These are phyloP conservation scores for Strix occidentalis DNA, from an alignment of 2,797 vertebrate species.

Conservation along the genomic window DNA sequence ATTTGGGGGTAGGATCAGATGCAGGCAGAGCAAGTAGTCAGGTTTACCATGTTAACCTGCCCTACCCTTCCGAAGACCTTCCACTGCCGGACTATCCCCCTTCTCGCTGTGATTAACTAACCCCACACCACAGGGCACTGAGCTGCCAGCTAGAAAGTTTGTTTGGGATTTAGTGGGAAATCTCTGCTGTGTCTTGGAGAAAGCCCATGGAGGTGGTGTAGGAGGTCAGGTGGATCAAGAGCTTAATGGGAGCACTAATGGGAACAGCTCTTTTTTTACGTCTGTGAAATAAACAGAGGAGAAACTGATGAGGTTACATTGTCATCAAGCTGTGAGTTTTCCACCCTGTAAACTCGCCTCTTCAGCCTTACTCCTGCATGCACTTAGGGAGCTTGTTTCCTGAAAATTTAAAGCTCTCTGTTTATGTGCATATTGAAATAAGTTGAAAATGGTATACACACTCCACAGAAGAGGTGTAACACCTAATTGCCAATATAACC, in stretches of 20 bases:
- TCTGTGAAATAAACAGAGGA: background rate
- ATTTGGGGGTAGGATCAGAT: background rate
- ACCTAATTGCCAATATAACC: background rate
- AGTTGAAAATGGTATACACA: background rate
- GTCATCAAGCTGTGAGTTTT: background rate
- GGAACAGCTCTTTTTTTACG: background rate
- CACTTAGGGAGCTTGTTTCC: background rate
- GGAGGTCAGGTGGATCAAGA: background rate
- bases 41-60: background rate
- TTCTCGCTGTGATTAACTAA: accelerated
- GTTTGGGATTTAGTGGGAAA: background rate
- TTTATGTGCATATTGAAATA: background rate
- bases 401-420: background rate
- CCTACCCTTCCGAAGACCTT: background rate
- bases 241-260: background rate
- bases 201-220: background rate
- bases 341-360: background rate
- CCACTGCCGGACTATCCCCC: background rate
- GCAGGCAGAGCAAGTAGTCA: background rate
- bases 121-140: accelerated
- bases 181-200: background rate
- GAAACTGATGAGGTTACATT: background rate
- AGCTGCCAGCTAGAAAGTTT: background rate
- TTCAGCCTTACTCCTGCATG: background rate
- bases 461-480: background rate